A percentile compares a stretch with the other conserved stretches of the same genome.
Evolutionary conservation across 2,797 vertebrate species (phyloP).

Genomic region (Acanthopagrus latus): DNA sequence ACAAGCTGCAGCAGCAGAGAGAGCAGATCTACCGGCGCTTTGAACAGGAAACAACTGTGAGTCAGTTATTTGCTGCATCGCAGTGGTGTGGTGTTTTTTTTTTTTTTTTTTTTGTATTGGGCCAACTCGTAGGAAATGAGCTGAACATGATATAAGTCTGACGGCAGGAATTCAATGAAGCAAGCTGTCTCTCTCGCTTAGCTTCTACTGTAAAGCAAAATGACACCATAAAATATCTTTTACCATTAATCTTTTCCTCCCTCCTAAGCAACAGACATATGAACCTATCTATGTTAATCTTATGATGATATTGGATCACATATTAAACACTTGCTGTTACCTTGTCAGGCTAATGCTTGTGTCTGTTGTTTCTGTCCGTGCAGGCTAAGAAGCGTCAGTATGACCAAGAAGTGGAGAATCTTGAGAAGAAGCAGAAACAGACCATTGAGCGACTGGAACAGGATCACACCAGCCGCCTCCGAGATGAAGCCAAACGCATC

Average conservation of each 20-base stretch:
- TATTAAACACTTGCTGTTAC: not conserved
- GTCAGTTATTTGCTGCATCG: conserved; percentile 70
- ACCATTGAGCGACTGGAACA: conserved; percentile 97
- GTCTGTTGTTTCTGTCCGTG: not conserved
- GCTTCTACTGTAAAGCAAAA: conserved; percentile 1
- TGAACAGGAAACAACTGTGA: conserved; percentile 97
- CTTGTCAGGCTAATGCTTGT: conserved; percentile 11
- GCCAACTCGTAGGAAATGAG: conserved; percentile 21
- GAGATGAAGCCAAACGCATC: conserved; percentile 97
- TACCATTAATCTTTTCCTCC: not conserved
- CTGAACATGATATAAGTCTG: conserved; percentile 14
- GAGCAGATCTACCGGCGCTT: conserved; percentile 97
- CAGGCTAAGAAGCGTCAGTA: conserved; percentile 96
- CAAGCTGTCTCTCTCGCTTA: not conserved
- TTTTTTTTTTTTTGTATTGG: conserved; percentile 20
- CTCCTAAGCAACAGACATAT: not conserved
- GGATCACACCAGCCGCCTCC: conserved; percentile 95
- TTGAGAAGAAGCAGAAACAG: conserved; percentile 99
- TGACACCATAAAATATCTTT: not conserved
- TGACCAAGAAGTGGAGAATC: conserved; percentile 97
- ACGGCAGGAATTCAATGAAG: conserved; percentile 2
- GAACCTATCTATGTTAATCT: not conserved
- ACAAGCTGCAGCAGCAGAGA: conserved; percentile 95
- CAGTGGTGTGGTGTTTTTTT: conserved; percentile 7
- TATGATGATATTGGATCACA: not conserved